phyloP scores from a whole-genome alignment of 2,888 invertebrate species.

The Trachelus tabidus region DNA sequence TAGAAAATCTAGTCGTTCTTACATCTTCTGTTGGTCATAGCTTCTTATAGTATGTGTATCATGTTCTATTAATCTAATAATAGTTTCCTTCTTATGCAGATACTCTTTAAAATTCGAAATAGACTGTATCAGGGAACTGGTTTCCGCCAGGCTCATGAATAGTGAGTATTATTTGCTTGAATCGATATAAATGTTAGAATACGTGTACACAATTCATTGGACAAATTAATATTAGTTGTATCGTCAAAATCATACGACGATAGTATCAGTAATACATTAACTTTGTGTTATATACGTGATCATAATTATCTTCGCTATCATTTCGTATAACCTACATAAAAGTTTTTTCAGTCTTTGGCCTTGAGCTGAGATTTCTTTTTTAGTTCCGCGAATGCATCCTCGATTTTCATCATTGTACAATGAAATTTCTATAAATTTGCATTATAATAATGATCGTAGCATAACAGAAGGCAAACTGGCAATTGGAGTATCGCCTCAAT shows the following conservation, averaged over 20 bases:
- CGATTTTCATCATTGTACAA: background rate
- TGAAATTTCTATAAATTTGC: background rate
- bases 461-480: background rate
- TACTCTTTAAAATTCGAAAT: background rate
- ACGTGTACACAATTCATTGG: background rate
- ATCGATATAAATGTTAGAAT: background rate
- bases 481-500: background rate
- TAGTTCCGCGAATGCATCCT: background rate
- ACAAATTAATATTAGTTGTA: background rate
- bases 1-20: background rate
- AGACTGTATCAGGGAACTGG: background rate
- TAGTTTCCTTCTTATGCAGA: background rate
- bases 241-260: background rate
- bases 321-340: background rate
- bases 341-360: background rate
- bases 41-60: background rate
- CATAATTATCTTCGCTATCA: background rate
- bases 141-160: background rate
- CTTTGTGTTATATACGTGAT: background rate
- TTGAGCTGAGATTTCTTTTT: background rate
- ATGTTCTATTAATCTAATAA: background rate
- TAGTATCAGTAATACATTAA: no score
- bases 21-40: background rate
- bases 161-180: background rate
- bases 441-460: background rate